Base-by-base conservation (phyloP, 1,140 invertebrate species). In the Phymorhynchus buccinoides region DNA sequence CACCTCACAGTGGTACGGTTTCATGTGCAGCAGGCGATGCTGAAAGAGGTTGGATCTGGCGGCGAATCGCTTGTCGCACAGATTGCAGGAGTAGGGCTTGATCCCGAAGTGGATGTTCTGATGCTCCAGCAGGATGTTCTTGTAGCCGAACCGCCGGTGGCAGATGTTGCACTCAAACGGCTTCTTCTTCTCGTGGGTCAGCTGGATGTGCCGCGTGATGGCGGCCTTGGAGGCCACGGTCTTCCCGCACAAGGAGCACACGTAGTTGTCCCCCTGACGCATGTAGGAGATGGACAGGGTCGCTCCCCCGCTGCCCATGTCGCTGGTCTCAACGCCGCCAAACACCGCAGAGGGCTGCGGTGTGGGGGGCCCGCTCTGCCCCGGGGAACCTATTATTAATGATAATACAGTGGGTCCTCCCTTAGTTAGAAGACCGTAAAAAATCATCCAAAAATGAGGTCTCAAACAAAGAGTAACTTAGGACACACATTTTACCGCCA, bases 41-140 rank as follows among this genome's bases (percentile, higher is more conserved):
- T 91, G 90, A 41, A 90, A 89, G 7, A 91, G 88, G 85, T 91
- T 92, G 14, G 90, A 90, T 1, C 88, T 85, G 22, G 90, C 89
- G 78, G 89, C 90, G 86, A 92, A 92, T n/a, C 88, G 62, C 82
- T 91, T 92, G 84, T 91, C 90, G 84, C 91, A 92, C 78, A 90
- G 80, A 32, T 83, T 90, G 81, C 91, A 92, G 27, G 89, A 90
- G 78, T 91, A 91, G 12, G 91, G 91, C 80, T 91, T 90, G 27
- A 91, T 91, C 27, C 91, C 91, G 87, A 89, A 91, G 84, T 92
- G 91, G 22, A 92, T 88, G 83, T 91, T 91, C 84, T 91, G 90
- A 80, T 92, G 91, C 81, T 91, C 91, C 83, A 90, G 80, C 83
- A 91, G 83, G 75, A 90, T 90, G 84, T 91, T 90, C 84, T 90